Evolutionary conservation across 1,140 invertebrate species (phyloP), one percentile per base, ranked within the genome.

Genomic region (Drosophila bocki): DNA sequence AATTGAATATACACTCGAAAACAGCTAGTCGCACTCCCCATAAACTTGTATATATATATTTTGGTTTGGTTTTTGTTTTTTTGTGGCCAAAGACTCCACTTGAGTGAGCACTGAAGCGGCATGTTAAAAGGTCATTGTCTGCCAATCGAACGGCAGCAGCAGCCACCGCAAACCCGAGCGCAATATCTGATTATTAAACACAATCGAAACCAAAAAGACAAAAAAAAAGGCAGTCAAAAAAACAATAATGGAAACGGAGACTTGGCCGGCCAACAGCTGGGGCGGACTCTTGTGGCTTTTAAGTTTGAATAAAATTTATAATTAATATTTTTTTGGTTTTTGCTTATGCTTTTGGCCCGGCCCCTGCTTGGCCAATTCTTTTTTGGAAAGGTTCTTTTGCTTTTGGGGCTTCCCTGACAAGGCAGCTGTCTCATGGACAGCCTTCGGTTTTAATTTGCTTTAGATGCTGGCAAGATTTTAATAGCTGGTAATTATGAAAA

Each of bases 111-210:
- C 48, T 70, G 72, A 83, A 87, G 80, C 84, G 74, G 84, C 84
- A 81, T 87, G 85, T 67, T 75, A 78, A 87, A 87, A 87, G 84
- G 84, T 87, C 84, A 87, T 87, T 87, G 83, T 88, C 83, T 87
- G 84, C 83, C 80, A 87, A 80, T 86, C 82, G 68, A 85, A 78
- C 75, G 45, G 75, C 75, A 71, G 53, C 56, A 78, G 26, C 41
- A 61, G 47, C 71, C 77, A 78, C 70, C 78, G 53, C 69, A 83
- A 83, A 51, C 42, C 33, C 51, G 48, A 71, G 63, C 76, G 63
- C 56, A 78, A 80, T 74, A 87, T 87, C 84, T 62, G 84, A 83
- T 88, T 88, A 80, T 87, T 79, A 79, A 82, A 81, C 82, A 86
- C 80, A 78, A 77, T 71, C 72, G 71, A 75, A 75, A 37, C 56